Conservation (phyloP, 2,113 vertebrate genomes). For the Cryptomyrus ogoouensis region DNA sequence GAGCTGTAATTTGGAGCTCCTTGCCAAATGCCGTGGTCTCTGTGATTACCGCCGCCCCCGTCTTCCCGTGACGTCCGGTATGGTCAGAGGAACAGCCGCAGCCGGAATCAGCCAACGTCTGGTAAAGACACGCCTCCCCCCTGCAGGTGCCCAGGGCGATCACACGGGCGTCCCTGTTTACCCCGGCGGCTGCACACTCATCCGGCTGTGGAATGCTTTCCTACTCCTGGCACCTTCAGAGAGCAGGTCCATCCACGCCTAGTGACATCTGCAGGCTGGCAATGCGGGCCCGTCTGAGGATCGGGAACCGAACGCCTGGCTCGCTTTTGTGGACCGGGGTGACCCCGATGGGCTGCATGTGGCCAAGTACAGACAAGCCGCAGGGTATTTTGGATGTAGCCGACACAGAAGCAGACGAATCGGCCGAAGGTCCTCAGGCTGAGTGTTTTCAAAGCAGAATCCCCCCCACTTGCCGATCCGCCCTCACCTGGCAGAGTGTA, state of each 20-base stretch:
- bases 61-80: background rate
- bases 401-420: background rate
- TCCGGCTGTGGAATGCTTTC: background rate
- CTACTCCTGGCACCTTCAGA: background rate
- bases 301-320: background rate
- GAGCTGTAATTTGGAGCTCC: background rate
- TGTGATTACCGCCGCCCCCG: background rate
- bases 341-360: background rate
- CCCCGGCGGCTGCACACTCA: background rate
- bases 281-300: background rate
- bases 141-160: background rate
- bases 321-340: background rate
- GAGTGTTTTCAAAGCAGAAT: background rate
- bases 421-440: background rate
- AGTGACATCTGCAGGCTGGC: background rate
- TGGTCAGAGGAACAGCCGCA: background rate
- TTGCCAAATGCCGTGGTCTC: background rate
- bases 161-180: background rate
- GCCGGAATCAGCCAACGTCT: background rate
- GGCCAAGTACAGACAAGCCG: background rate
- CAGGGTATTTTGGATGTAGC: background rate
- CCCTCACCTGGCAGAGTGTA: background rate
- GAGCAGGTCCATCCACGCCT: background rate
- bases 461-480: background rate
- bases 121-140: background rate